Evolutionary conservation across 2,797 vertebrate genomes (phyloP).

Genomic region (Sciaenops ocellatus): DNA sequence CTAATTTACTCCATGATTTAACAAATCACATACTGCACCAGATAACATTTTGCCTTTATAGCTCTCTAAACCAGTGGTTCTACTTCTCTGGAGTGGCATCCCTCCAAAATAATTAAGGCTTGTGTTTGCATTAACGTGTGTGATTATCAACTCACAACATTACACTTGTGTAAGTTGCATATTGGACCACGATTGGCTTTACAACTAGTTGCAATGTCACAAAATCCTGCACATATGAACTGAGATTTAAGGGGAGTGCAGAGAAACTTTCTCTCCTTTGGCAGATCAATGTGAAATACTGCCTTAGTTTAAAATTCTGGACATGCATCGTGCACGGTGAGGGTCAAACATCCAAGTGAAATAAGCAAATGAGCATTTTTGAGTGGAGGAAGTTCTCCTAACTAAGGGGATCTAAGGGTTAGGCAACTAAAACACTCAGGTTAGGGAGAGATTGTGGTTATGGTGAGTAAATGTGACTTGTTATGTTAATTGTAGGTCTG

Average conservation of each 20-base stretch:
- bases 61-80: slow-evolving; percentile 6
- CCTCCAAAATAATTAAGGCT: too few species aligned
- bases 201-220: not conserved
- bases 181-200: not conserved
- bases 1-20: slow-evolving; percentile 68
- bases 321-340: not conserved
- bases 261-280: not conserved
- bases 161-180: not conserved
- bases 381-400: not conserved
- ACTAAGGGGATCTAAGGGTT: not conserved
- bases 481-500: not conserved
- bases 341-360: not conserved
- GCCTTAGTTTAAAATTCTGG: not conserved
- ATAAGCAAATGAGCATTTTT: not conserved
- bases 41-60: slow-evolving; percentile 24
- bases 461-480: not conserved
- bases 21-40: slow-evolving; percentile 60
- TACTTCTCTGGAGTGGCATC: too few species aligned
- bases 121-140: too few species aligned
- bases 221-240: not conserved
- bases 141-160: too few species aligned
- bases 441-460: not conserved
- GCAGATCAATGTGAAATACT: not conserved
- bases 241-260: not conserved
- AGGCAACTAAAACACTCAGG: not conserved